Evolutionary conservation across 2,888 invertebrate genomes (phyloP).

Genomic region (Pedicia rivosa): DNA sequence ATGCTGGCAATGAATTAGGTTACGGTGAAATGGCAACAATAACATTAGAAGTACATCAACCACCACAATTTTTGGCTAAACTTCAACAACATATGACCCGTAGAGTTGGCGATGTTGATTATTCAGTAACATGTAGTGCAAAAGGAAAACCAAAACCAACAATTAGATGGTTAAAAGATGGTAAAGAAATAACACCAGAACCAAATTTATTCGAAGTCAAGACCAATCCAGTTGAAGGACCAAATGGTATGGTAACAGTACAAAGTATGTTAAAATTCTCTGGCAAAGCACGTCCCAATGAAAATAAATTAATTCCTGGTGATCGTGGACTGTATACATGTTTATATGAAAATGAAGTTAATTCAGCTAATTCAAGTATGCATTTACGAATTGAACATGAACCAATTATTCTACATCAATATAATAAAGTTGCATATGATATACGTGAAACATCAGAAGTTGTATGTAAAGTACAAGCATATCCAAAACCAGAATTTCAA

Average conservation of each 20-base stretch:
- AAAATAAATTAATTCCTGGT: conserved; percentile 60
- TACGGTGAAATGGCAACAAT: conserved; percentile 74
- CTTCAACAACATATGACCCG: conserved; percentile 68
- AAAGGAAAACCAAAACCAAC: conserved; percentile 76
- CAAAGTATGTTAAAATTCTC: conserved; percentile 68
- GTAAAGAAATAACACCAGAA: conserved; percentile 59
- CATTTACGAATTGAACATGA: conserved; percentile 82
- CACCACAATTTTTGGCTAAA: conserved; percentile 69
- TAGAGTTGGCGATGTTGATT: conserved; percentile 62
- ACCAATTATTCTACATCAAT: conserved; percentile 71
- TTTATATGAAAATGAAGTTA: conserved; percentile 78
- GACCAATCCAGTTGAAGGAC: conserved; percentile 58
- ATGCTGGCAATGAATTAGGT: conserved; percentile 78
- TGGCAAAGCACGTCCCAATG: conserved; percentile 60
- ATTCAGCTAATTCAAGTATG: conserved; percentile 76
- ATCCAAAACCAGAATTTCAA: conserved; percentile 83
- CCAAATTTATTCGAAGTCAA: conserved; percentile 66
- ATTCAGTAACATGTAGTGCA: conserved; percentile 68
- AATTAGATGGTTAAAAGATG: conserved; percentile 77
- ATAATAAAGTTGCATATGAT: conserved; percentile 79
- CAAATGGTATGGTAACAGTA: conserved; percentile 65
- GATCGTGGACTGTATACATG: conserved; percentile 82
- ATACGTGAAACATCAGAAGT: conserved; percentile 72
- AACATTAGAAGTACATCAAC: conserved; percentile 72
- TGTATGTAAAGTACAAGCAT: conserved; percentile 76